These are phyloP conservation scores for Drosophila pruinosa DNA, from an alignment of 1,140 invertebrate genomes.

Conservation along the genomic window DNA sequence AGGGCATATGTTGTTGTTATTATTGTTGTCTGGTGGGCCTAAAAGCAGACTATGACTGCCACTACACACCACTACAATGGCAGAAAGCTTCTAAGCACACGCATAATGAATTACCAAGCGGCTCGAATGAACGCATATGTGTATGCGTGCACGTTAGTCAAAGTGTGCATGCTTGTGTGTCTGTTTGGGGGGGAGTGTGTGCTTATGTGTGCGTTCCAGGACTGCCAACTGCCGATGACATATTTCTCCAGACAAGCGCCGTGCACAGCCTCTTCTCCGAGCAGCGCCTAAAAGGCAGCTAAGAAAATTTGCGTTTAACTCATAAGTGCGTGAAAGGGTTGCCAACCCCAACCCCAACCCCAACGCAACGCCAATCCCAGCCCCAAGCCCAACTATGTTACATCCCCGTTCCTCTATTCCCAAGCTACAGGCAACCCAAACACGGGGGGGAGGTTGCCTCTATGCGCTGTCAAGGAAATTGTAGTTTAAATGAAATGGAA, in stretches of 20 bases:
- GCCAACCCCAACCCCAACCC: slow-evolving; percentile 34
- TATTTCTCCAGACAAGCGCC: slow-evolving; percentile 71
- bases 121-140: slow-evolving; percentile 16
- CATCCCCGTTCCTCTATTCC: background rate
- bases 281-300: slow-evolving; percentile 76
- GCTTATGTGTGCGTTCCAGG: slow-evolving; percentile 10
- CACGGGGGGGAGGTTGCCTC: slow-evolving; percentile 47
- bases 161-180: too few species aligned
- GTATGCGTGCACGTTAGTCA: background rate
- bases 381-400: background rate
- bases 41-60: slow-evolving; percentile 57
- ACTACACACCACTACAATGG: slow-evolving; percentile 57
- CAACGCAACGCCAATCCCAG: background rate
- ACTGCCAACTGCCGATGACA: slow-evolving; percentile 75
- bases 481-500: slow-evolving; percentile 82
- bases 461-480: slow-evolving; percentile 79
- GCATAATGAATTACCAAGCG: slow-evolving; percentile 77
- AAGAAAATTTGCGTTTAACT: slow-evolving; percentile 81
- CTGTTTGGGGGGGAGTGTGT: too few species aligned
- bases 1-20: slow-evolving; percentile 26
- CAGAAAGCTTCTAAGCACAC: slow-evolving; percentile 74
- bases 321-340: slow-evolving; percentile 81
- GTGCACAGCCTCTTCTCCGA: background rate
- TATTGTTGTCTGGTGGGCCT: slow-evolving; percentile 57
- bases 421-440: slow-evolving; percentile 9